Percentiles rank a stretch among this genome's conserved stretches.
These are phyloP conservation scores for Scaptomyza montana DNA, from an alignment of 1,140 invertebrate genomes.

Conservation along the genomic window DNA sequence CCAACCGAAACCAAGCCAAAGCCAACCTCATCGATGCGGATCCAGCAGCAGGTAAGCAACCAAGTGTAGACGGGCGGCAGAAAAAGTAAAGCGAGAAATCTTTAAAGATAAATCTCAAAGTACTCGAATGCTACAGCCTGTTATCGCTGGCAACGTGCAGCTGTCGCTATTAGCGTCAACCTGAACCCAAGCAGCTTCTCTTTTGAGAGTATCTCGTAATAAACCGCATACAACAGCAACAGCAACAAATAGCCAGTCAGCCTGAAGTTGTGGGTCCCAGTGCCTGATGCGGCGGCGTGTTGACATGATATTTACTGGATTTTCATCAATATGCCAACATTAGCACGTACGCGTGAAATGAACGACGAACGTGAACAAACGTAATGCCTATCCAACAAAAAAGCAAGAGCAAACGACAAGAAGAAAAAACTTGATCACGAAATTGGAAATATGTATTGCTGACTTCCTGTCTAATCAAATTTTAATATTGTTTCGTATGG, in stretches of 20 bases:
- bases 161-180: constrained; percentile 71
- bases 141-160: constrained; percentile 71
- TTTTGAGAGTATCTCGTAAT: constrained; percentile 20
- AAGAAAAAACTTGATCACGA: constrained; percentile 28
- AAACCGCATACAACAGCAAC: constrained; percentile 28
- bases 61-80: constrained; percentile 13
- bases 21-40: constrained; percentile 2
- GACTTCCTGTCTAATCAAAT: constrained; percentile 54
- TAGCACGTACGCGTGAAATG: constrained; percentile 68
- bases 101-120: constrained; percentile 73
- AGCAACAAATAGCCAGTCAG: constrained; percentile 10
- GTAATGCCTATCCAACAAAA: constrained; percentile 38
- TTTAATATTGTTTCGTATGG: constrained; percentile 37
- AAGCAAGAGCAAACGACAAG: constrained; percentile 10
- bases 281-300: constrained; percentile 57
- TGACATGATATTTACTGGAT: constrained; percentile 81
- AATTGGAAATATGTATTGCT: constrained; percentile 19
- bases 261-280: constrained; percentile 9
- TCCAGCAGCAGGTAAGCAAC: constrained; percentile 14
- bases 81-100: constrained; percentile 42
- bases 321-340: constrained; percentile 77
- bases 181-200: constrained; percentile 14
- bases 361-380: constrained; percentile 67
- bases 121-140: constrained; percentile 68
- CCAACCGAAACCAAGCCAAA: background rate